Percentiles rank a stretch among this genome's conserved stretches.
Conservation (phyloP, 2,797 vertebrate genomes). For the Lagocephalus sceleratus region DNA sequence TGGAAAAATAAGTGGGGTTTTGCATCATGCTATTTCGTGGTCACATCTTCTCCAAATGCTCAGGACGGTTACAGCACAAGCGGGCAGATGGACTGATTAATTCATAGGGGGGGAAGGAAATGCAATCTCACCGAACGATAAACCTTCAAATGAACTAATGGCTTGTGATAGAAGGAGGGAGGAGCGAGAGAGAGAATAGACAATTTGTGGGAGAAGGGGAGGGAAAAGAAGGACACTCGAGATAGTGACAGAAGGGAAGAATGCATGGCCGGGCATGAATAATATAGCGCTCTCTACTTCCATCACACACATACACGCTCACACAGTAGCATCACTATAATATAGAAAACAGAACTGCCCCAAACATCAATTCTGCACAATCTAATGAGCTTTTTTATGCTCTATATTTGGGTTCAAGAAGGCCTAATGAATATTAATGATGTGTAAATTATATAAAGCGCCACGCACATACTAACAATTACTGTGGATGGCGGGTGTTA, state of each 20-base stretch:
- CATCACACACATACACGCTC: constrained; percentile 6
- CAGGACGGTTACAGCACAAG: constrained; percentile 41
- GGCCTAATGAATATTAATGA: too few species aligned
- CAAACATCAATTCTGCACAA: too few species aligned
- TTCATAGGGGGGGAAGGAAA: constrained; percentile 38
- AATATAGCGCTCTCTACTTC: constrained; percentile 39
- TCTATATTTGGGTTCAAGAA: too few species aligned
- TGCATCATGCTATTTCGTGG: constrained; percentile 34
- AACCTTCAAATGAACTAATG: constrained; percentile 17
- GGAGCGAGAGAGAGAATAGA: constrained; percentile 13
- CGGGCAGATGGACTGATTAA: constrained; percentile 40
- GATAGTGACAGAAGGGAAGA: constrained; percentile 22
- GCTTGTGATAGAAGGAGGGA: constrained; percentile 1
- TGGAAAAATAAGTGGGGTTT: constrained; percentile 35
- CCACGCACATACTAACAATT: too few species aligned
- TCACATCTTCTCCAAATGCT: constrained; percentile 24
- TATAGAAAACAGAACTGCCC: background rate
- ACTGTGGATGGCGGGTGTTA: too few species aligned
- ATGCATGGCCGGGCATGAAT: constrained; percentile 46
- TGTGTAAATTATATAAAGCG: too few species aligned
- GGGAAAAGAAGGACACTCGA: constrained; percentile 11
- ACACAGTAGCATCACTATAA: constrained; percentile 8
- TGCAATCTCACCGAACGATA: constrained; percentile 15
- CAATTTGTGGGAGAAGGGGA: constrained; percentile 4
- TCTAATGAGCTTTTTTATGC: too few species aligned